Conservation (phyloP, 2,888 invertebrate species). For the Syritta pipiens region DNA sequence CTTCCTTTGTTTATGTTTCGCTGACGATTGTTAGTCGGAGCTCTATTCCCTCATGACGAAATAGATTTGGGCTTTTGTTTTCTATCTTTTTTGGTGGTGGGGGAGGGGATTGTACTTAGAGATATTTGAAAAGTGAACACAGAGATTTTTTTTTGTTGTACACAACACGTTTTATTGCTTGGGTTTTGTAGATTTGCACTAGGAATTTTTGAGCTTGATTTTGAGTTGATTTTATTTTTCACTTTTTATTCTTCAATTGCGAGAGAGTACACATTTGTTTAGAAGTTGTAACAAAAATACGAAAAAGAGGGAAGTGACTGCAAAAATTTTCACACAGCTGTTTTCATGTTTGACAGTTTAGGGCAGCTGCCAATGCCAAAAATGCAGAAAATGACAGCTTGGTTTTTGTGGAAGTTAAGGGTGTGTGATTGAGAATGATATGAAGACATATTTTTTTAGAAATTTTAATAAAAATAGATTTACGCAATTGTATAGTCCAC, state of each 20-base stretch:
- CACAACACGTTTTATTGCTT: conserved; percentile 22
- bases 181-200: not conserved
- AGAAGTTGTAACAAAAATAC: conserved; percentile 63
- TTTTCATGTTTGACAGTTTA: conserved; percentile 35
- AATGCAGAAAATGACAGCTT: conserved; percentile 6
- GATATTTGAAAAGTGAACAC: conserved; percentile 14
- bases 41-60: conserved; percentile 22
- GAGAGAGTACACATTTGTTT: conserved; percentile 54
- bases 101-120: not conserved
- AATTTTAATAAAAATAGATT: too few relatives aligned
- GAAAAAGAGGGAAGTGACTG: conserved; percentile 41
- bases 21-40: not conserved
- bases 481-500: too few relatives aligned
- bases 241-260: conserved; percentile 8
- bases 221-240: not conserved
- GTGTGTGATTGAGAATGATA: conserved; percentile 24
- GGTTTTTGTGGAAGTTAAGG: conserved; percentile 11
- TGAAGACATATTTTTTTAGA: too few relatives aligned
- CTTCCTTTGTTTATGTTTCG: conserved; percentile 46
- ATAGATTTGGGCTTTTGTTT: not conserved
- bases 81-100: too few relatives aligned
- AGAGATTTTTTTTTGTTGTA: conserved; percentile 10
- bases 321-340: conserved; percentile 49
- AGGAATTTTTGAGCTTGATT: not conserved
- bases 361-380: conserved; percentile 15